Percentiles rank a stretch among this genome's conserved stretches.
These are phyloP conservation scores for Belgica antarctica DNA, from an alignment of 2,888 invertebrate genomes.

Conservation along the genomic window DNA sequence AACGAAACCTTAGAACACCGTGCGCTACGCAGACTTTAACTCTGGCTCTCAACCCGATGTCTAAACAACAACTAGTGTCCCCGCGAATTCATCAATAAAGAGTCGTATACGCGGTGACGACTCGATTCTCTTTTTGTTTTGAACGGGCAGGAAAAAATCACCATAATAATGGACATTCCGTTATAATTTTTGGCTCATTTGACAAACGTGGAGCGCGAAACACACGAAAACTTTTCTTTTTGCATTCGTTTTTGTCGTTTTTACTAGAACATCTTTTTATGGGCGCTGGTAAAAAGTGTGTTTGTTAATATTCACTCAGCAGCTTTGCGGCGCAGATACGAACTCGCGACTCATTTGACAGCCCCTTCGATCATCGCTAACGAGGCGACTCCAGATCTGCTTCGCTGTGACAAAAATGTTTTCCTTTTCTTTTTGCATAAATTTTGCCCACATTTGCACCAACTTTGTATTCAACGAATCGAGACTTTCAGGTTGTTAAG, in stretches of 20 bases:
- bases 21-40: not conserved
- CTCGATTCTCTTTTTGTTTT: conserved; percentile 32
- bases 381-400: not conserved
- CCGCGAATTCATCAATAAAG: conserved; percentile 29
- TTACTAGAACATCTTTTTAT: conserved; percentile 15
- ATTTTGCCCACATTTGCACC: not conserved
- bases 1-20: conserved; percentile 1
- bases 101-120: not conserved
- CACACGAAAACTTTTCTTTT: conserved; percentile 18
- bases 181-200: conserved; percentile 35
- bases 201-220: not conserved
- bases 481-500: not conserved
- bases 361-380: too few species aligned
- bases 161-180: conserved; percentile 41
- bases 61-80: not conserved
- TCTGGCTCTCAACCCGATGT: not conserved
- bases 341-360: too few species aligned
- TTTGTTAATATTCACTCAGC: not conserved
- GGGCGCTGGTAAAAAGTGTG: not conserved
- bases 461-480: too few species aligned
- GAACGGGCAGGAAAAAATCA: conserved; percentile 14
- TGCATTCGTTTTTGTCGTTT: not conserved
- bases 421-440: not conserved
- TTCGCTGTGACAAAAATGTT: not conserved
- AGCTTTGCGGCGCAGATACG: not conserved